Conservation (phyloP, 2,888 invertebrate genomes). For the Tenthredo scrophulariae region DNA sequence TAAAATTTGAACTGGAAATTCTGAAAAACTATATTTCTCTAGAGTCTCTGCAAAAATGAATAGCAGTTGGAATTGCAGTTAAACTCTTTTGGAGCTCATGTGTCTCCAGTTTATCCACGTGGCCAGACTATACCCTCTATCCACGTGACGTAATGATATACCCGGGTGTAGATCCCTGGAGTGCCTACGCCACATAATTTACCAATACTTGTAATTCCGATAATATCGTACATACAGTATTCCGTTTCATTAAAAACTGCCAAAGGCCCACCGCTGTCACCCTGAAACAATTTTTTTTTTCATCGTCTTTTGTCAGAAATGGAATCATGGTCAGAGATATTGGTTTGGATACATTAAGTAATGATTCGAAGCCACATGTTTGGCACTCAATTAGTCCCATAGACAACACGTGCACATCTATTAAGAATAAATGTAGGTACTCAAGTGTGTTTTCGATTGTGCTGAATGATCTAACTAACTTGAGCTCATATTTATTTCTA, state of each 20-base stretch:
- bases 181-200: constrained; percentile 75
- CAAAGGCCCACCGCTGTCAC: constrained; percentile 86
- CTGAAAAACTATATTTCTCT: neutral
- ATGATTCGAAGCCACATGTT: neutral
- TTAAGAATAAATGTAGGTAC: neutral
- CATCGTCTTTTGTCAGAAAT: neutral
- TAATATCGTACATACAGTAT: constrained; percentile 80
- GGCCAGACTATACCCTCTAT: constrained; percentile 82
- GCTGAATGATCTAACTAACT: neutral
- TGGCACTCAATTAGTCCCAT: neutral
- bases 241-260: constrained; percentile 74
- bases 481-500: neutral
- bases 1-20: neutral
- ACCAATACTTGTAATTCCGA: constrained; percentile 80
- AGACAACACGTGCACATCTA: too few species aligned
- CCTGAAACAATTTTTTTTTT: constrained; percentile 74
- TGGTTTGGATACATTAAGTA: neutral
- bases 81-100: neutral
- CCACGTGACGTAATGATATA: constrained; percentile 81
- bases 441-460: neutral
- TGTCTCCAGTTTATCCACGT: neutral
- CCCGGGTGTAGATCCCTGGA: constrained; percentile 83
- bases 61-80: neutral
- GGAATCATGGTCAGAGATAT: neutral
- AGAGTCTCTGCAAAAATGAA: neutral